Evolutionary conservation across 2,113 vertebrate species (phyloP), one percentile per base, ranked within the genome.

Genomic region (Neogobius melanostomus): DNA sequence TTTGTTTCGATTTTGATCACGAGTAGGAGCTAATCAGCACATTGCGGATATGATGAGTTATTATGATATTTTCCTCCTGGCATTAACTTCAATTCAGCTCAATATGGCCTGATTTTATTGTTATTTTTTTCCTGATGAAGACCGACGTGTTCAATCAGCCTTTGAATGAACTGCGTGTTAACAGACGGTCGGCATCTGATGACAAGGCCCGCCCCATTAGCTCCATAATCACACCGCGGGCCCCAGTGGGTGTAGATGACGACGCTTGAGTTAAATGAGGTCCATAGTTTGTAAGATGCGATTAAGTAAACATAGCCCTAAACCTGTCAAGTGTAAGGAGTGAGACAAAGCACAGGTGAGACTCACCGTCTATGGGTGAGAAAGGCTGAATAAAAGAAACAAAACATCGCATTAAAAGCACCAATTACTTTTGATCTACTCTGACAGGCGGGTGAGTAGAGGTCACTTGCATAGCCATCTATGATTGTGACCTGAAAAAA

Each of bases 171-270:
- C 73, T 21, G 49, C 75, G 59, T 89, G 86, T 89, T 89, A 89
- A 89, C 85, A 89, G 83, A 80, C 79, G 53, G 85, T 66, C 72
- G 75, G 83, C 84, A 83, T 89, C 85, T 85, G 89, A 88, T 79
- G 84, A 90, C 87, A 79, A 86, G 79, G 73, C 77, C 88, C 43
- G 79, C 75, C 74, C 88, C 84, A 90, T 90, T 90, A 91, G 81
- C 83, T 77, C 72, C 79, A 79, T 88, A 86, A 86, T 88, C 80
- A 85, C 81, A 76, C 68, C 68, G 28, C 79, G 80, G 48, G 64
- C 80, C 82, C 79, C 85, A 54, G 71, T 15, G 73, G 81, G 81
- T 84, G 81, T 85, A 47, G 78, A 86, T 83, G 79, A 75, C 15
- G 46, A 28, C 69, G 63, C 69, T 69, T 15, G 75, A 82, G 74